Base-by-base conservation (phyloP, 2,797 vertebrate species). In the Ispidina lecontei region DNA sequence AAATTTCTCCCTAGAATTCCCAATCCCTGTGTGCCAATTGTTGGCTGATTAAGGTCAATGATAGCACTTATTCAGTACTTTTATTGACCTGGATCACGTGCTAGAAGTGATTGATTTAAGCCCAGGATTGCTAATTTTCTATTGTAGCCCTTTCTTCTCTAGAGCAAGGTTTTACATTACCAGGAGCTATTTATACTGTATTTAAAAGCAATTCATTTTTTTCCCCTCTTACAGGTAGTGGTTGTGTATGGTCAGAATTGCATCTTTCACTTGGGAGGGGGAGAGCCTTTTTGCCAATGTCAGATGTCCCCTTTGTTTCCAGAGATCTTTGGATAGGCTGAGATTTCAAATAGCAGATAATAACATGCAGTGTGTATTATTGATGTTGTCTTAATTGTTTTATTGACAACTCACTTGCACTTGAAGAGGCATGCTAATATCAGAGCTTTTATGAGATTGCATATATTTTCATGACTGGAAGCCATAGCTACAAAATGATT, bases 351-450 rank as follows among this genome's bases (percentile, higher is more conserved):
- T 91, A 91, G 93, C 94, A 87, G 96, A 94, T 96, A 96, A 97
- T 97, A 97, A 94, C 94, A 95, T 91, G 95, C 95, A 96, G 90
- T 94, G 96, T 90, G 90, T 96, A 95, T 94, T 97, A 97, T 97
- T 97, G 97, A 97, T 97, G 97, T 96, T 90, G 90, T 95, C 97
- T 97, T 98, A 97, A 98, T 98, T 98, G 97, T 97, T 96, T 96
- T 98, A 97, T 97, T 97, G 97, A 98, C 96, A 97, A 95, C 92
- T 93, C 95, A 92, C 96, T 97, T 98, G 97, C 96, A 96, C 97
- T 97, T 97, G 96, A 96, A 97, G 96, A 96, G 96, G 96, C 97
- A 92, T 95, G 96, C 95, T 97, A 97, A 97, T 97, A 97, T 96
- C 96, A 96, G 95, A 94, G 91, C 51, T 95, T 97, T 97, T 96